Evolutionary conservation across 1,140 invertebrate species (phyloP).

Genomic region (Paralvinella palmiformis): DNA sequence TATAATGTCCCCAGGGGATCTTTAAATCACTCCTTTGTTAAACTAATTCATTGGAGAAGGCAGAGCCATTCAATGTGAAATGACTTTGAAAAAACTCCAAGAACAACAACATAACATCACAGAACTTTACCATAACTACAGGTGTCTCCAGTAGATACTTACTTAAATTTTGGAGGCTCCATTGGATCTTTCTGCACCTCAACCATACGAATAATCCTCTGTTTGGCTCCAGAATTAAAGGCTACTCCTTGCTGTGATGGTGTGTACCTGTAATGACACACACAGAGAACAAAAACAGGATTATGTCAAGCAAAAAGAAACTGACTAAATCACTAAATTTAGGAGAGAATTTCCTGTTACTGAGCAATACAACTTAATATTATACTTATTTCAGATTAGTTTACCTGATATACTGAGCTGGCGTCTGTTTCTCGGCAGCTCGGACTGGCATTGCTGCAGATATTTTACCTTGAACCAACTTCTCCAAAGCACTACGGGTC

Average conservation of each 20-base stretch:
- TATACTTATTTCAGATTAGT: not conserved
- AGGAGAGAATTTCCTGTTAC: not conserved
- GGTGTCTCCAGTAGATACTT: too few relatives aligned
- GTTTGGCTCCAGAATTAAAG: conserved; percentile 95
- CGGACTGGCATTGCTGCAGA: conserved; percentile 89
- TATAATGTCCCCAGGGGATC: too few relatives aligned
- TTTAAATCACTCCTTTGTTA: too few relatives aligned
- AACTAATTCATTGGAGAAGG: too few relatives aligned
- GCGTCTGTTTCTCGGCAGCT: conserved; percentile 80
- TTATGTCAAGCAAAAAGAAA: not conserved
- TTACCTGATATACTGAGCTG: conserved; percentile 82
- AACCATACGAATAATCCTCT: conserved; percentile 93
- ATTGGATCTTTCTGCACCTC: conserved; percentile 95
- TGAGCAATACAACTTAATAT: not conserved
- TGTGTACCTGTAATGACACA: conserved; percentile 66
- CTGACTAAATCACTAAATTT: not conserved
- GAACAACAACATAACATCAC: not conserved
- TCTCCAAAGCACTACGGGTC: conserved; percentile 45
- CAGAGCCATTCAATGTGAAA: too few relatives aligned
- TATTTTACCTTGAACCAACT: conserved; percentile 46
- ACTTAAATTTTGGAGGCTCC: conserved; percentile 95
- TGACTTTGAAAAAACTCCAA: not conserved
- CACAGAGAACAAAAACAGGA: not conserved
- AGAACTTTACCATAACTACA: not conserved
- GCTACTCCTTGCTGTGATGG: conserved; percentile 92